These are phyloP conservation scores for Sympetrum striolatum DNA, from an alignment of 2,888 invertebrate species.

Conservation along the genomic window DNA sequence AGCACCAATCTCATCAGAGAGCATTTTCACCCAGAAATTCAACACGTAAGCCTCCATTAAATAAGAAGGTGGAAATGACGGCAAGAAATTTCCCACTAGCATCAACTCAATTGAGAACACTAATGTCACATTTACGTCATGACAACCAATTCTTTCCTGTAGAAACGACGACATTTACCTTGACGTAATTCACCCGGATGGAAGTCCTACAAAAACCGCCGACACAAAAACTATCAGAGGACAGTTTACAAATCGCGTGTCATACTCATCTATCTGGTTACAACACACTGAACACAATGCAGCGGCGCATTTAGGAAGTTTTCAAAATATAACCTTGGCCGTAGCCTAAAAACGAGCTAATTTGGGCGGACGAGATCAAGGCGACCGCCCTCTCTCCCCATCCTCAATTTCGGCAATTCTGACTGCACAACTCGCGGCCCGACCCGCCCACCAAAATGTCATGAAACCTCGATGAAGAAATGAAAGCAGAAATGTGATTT, in stretches of 20 bases:
- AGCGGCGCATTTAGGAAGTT: background rate
- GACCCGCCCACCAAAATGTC: background rate
- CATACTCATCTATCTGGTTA: background rate
- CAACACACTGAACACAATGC: background rate
- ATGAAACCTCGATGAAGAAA: no score
- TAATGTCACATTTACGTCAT: no score
- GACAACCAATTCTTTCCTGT: no score
- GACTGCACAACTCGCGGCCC: background rate
- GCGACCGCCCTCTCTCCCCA: background rate
- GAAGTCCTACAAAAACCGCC: background rate
- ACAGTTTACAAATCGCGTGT: background rate
- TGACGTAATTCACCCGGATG: background rate
- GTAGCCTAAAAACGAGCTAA: background rate
- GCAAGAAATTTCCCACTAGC: no score
- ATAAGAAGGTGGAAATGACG: no score
- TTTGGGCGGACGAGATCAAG: constrained; percentile 7
- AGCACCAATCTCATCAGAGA: no score
- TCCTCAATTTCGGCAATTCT: background rate
- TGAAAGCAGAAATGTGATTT: no score
- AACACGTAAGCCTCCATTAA: no score
- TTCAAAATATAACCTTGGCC: constrained; percentile 21
- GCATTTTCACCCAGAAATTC: no score
- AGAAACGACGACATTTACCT: background rate
- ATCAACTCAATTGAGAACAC: no score
- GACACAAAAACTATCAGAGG: background rate